Evolutionary conservation across 2,797 vertebrate genomes (phyloP).

Genomic region (Ciconia nigra): DNA sequence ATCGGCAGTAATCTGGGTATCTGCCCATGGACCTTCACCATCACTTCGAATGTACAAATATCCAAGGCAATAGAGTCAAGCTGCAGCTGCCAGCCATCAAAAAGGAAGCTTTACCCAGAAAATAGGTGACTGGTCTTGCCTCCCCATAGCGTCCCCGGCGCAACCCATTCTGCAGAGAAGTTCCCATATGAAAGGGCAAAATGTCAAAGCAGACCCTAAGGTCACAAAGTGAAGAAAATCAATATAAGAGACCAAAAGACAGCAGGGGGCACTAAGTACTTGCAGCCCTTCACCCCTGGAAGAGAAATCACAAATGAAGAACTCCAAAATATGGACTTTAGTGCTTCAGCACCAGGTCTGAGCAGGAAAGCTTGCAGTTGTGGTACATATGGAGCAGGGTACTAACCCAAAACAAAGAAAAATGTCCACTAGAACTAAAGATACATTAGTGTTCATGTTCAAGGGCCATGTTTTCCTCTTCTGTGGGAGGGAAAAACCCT

Average conservation of each 20-base stretch:
- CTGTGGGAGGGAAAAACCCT: accelerated
- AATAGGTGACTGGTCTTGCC: background rate
- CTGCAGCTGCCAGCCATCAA: background rate
- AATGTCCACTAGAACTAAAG: background rate
- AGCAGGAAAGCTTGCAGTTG: background rate
- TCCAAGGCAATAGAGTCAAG: background rate
- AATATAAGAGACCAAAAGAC: background rate
- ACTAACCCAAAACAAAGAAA: background rate
- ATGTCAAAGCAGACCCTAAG: background rate
- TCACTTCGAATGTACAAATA: background rate
- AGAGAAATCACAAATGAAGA: background rate
- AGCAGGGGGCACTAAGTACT: background rate
- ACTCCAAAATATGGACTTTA: background rate
- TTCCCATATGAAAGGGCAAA: background rate
- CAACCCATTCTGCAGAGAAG: background rate
- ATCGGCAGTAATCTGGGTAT: background rate
- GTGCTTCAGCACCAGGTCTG: background rate
- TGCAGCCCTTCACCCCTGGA: background rate
- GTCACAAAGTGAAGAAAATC: background rate
- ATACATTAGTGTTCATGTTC: background rate
- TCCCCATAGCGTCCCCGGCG: accelerated
- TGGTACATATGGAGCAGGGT: background rate
- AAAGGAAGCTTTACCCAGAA: background rate
- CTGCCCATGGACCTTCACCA: background rate
- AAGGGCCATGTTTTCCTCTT: background rate